Conservation (phyloP, 1,140 invertebrate species). For the Steinernema khuongi region DNA sequence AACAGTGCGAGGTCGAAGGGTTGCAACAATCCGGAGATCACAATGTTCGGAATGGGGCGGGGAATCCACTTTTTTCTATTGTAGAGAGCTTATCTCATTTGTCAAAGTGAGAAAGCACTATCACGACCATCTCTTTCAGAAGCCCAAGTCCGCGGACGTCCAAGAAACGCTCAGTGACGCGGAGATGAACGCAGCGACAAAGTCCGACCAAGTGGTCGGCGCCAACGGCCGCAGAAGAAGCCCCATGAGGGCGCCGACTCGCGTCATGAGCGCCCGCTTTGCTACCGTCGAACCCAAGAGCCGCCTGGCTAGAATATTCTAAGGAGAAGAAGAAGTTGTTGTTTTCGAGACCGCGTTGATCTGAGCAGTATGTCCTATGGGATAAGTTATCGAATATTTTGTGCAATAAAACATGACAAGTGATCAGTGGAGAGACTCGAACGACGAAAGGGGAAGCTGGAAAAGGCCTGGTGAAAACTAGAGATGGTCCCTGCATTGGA, state of each 20-base stretch:
- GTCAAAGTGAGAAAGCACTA: no score
- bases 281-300: slow-evolving; percentile 5
- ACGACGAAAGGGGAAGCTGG: no score
- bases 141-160: background rate
- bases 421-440: no score
- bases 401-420: no score
- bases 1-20: no score
- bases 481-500: no score
- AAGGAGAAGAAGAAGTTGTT: background rate
- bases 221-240: background rate
- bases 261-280: background rate
- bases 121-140: background rate
- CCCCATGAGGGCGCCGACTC: background rate
- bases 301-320: background rate
- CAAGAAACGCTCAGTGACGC: slow-evolving; percentile 4
- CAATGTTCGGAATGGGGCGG: no score
- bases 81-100: no score
- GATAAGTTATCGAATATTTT: background rate
- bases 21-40: no score
- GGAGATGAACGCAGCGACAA: background rate
- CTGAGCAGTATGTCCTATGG: slow-evolving; percentile 5
- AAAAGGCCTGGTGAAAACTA: no score
- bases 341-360: background rate
- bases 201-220: background rate
- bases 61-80: no score